phyloP scores from a whole-genome alignment of 1,140 invertebrate species.

The Scylla paramamosain region DNA sequence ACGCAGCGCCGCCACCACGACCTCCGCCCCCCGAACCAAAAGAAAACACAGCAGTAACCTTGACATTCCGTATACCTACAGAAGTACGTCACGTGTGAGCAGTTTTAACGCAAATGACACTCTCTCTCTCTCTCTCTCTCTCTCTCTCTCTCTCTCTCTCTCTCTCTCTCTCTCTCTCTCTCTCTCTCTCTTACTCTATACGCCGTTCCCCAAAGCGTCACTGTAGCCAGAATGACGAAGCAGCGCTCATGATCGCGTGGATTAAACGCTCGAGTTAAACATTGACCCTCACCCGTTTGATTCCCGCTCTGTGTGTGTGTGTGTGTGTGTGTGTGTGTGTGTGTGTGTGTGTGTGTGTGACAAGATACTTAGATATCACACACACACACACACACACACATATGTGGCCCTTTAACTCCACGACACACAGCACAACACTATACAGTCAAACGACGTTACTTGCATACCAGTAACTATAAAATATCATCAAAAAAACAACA shows the following conservation, averaged over 20 bases:
- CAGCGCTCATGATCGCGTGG: background rate
- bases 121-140: background rate
- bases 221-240: background rate
- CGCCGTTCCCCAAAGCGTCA: background rate
- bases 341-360: background rate
- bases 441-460: no score
- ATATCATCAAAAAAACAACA: no score
- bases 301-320: background rate
- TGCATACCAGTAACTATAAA: no score
- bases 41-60: background rate
- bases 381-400: no score
- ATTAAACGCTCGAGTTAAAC: background rate
- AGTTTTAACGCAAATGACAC: background rate
- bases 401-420: no score
- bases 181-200: background rate
- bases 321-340: background rate
- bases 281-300: background rate
- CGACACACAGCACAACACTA: no score
- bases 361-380: no score
- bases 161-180: conserved; percentile 29
- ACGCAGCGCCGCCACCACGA: no score
- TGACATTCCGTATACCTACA: background rate
- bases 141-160: conserved; percentile 8
- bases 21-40: background rate
- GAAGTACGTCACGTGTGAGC: background rate